Evolutionary conservation across 2,113 vertebrate species (phyloP).

Genomic region (Apteryx owenii): DNA sequence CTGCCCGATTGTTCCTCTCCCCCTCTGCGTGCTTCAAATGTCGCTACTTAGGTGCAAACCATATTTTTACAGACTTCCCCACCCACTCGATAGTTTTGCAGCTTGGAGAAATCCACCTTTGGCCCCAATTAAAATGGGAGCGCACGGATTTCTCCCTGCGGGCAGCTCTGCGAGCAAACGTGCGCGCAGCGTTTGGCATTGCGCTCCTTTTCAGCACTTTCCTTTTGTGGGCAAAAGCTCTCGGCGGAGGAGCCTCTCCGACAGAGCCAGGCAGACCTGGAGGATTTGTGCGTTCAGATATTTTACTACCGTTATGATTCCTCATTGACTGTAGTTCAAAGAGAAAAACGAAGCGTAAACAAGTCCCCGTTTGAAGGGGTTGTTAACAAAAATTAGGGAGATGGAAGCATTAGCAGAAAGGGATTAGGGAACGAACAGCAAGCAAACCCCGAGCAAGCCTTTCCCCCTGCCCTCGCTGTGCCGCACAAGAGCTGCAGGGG

Average conservation of each 20-base stretch:
- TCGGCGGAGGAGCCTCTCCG: not conserved
- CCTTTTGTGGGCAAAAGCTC: conserved; percentile 68
- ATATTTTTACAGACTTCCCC: not conserved
- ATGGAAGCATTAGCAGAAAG: not conserved
- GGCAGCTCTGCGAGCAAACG: not conserved
- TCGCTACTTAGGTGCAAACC: not conserved
- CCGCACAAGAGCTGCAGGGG: not conserved
- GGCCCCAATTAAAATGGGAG: not conserved
- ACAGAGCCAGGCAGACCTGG: conserved; percentile 31
- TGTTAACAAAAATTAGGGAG: fast-evolving
- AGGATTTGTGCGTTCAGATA: not conserved
- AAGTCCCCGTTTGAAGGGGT: not conserved
- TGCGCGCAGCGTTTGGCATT: conserved; percentile 4
- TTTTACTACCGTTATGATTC: not conserved
- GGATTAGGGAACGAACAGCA: not conserved
- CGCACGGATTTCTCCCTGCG: not conserved
- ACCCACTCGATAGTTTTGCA: not conserved
- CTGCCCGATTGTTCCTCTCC: not conserved
- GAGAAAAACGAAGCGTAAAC: not conserved
- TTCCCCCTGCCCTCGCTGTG: fast-evolving
- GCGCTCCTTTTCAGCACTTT: conserved; percentile 47
- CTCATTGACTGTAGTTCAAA: not conserved
- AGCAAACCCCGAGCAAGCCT: not conserved
- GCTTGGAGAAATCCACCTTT: not conserved
- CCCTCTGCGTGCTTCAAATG: fast-evolving